Evolutionary conservation across 2,888 invertebrate genomes (phyloP), one percentile per base, ranked within the genome.

Genomic region (Cartodere bifasciata): DNA sequence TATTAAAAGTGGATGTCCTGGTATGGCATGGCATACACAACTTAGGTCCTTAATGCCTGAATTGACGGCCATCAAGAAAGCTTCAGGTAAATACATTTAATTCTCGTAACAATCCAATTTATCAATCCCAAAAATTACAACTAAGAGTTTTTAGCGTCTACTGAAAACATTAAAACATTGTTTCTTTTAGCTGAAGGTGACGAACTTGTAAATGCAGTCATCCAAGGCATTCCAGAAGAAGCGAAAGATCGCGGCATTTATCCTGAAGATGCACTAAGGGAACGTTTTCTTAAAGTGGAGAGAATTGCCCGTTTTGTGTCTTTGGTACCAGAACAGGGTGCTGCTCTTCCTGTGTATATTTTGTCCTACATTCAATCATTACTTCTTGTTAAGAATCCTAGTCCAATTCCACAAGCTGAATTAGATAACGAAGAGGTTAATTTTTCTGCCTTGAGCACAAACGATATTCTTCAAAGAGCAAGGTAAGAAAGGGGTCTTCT

Each of bases 331-430:
- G 85, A 83, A 34, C 72, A 75, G 10, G 91, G 92, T n/a, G 90
- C 83, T n/a, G 65, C 77, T 1, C 59, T 94, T 29, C 80, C 83
- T 0, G 61, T 83, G 6, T 88, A 87, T 61, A 63, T 91, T 45
- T 62, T 92, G 9, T 91, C 91, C 2, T 92, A 82, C 65, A 52
- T 95, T 22, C 92, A 94, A 58, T 88, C 88, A n/a, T 59, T 84
- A 41, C 64, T 97, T 34, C 66, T 87, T 23, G 65, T 84, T 46
- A 74, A 74, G 35, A 68, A 73, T 11, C 62, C 68, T 34, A 68
- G 72, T 45, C 73, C 76, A 33, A 81, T 86, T 43, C 76, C 86
- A 0, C 65, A 69, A 34, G 69, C 70, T 13, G 86, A 87, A 53
- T 58, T 86, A 21, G 68, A 76, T 27, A 76, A 86, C 53, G 67